Evolutionary conservation across 1,140 invertebrate genomes (phyloP).

Genomic region (Oryctes rhinoceros): DNA sequence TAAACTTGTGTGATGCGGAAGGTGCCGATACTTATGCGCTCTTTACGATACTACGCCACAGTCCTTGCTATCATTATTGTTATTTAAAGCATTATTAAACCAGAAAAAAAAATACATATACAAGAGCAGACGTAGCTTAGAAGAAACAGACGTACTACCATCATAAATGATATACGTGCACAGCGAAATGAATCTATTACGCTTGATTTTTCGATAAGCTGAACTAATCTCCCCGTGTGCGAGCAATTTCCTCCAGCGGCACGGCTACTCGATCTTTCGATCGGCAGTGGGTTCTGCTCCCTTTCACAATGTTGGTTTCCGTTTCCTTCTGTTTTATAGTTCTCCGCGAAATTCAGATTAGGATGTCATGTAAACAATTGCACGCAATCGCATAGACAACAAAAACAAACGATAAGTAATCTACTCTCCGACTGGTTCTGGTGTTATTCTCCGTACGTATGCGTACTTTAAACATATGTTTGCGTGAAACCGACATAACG

Average conservation of each 20-base stretch:
- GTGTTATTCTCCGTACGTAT: neutral
- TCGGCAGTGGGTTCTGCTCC: neutral
- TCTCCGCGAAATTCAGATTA: slow-evolving; percentile 18
- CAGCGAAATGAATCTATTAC: no score
- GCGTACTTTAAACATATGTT: neutral
- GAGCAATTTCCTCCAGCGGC: neutral
- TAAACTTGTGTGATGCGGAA: no score
- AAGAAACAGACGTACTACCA: no score
- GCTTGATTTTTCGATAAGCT: no score
- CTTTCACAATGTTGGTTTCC: slow-evolving; percentile 14
- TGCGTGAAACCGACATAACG: neutral
- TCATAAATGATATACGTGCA: no score
- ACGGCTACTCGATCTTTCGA: neutral
- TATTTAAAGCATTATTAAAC: no score
- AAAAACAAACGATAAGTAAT: slow-evolving; percentile 13
- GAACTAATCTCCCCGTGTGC: neutral
- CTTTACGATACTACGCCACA: no score
- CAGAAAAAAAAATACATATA: no score
- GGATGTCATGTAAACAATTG: slow-evolving; percentile 13
- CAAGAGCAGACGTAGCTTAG: no score
- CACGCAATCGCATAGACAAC: neutral
- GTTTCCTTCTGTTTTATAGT: slow-evolving; percentile 14
- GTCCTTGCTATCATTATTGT: no score
- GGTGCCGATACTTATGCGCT: no score
- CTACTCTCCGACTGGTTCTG: neutral